phyloP scores from a whole-genome alignment of 2,888 invertebrate genomes.

The Cantharis rustica region DNA sequence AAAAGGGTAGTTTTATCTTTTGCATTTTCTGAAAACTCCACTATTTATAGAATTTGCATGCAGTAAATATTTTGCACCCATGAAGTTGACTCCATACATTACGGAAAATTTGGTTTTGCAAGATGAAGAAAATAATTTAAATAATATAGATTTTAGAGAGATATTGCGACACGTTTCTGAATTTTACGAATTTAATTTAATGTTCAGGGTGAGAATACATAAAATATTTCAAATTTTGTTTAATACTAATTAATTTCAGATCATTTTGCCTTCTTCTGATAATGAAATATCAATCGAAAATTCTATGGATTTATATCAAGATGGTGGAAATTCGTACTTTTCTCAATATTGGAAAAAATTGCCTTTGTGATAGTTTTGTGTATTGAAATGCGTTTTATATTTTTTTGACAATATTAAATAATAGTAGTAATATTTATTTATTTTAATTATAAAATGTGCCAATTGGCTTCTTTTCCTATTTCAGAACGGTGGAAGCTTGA shows the following conservation, averaged over 20 bases:
- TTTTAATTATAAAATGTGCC: neutral
- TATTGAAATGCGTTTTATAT: neutral
- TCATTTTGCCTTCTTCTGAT: neutral
- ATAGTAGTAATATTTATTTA: neutral
- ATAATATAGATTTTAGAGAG: neutral
- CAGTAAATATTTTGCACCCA: slow-evolving; percentile 6
- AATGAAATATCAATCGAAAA: neutral
- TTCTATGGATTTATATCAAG: neutral
- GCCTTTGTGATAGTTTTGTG: neutral
- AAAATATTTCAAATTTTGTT: neutral
- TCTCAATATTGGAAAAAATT: neutral
- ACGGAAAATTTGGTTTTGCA: neutral
- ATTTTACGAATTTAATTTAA: neutral
- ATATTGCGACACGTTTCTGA: neutral
- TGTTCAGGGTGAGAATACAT: neutral
- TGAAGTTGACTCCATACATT: neutral
- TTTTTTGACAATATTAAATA: neutral
- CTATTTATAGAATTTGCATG: slow-evolving; percentile 1
- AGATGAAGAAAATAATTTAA: neutral
- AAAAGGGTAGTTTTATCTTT: neutral
- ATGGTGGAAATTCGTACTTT: neutral
- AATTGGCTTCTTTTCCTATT: no score
- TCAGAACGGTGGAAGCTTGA: no score
- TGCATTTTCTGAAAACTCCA: neutral
- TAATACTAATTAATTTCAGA: neutral